These are phyloP conservation scores for Pseudopodoces humilis DNA, from an alignment of 2,113 vertebrate species.

Conservation along the genomic window DNA sequence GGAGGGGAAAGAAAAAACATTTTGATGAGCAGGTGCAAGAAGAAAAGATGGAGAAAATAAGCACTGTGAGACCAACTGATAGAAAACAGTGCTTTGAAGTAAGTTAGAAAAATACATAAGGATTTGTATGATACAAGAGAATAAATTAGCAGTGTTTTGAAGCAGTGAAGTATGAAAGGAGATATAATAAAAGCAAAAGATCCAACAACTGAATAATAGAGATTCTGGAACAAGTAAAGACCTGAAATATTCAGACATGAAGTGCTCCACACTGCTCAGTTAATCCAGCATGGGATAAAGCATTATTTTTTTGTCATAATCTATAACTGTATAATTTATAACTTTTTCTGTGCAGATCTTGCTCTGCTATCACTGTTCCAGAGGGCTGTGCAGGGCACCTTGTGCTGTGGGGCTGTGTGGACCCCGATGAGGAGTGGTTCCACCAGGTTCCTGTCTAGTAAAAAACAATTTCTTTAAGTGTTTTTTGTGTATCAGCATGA, in stretches of 20 bases:
- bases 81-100: conserved; percentile 26
- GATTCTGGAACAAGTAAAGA: background rate
- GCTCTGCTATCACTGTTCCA: background rate
- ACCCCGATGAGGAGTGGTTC: background rate
- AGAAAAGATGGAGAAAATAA: conserved; percentile 36
- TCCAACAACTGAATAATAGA: background rate
- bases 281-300: background rate
- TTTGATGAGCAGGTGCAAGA: conserved; percentile 40
- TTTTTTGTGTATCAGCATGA: background rate
- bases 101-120: conserved; percentile 19
- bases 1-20: background rate
- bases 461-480: background rate
- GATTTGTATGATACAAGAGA: conserved; percentile 22
- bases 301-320: background rate
- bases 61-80: conserved; percentile 2
- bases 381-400: rapidly evolving
- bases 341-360: background rate
- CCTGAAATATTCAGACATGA: background rate
- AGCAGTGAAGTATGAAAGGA: conserved; percentile 27
- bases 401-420: background rate
- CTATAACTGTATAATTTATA: background rate
- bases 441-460: background rate
- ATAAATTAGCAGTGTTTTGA: conserved; percentile 46
- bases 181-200: background rate
- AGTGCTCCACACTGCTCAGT: background rate